Base-by-base conservation (phyloP, 2,113 vertebrate species). In the Notiomystis cincta region DNA sequence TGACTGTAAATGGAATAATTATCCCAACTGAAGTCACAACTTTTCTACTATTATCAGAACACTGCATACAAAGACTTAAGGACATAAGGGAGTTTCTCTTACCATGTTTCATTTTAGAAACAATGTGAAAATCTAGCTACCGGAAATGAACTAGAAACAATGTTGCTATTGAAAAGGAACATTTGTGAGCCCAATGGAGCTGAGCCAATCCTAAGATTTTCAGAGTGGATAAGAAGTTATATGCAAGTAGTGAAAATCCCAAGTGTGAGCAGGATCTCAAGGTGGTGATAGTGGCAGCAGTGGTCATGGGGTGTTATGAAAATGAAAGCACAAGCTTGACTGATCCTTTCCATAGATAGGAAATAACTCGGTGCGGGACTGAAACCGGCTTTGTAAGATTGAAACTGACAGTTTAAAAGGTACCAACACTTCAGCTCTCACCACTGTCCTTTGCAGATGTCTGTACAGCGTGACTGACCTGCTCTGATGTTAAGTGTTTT, bases 321-420 rank as follows among this genome's bases (percentile, higher is more conserved):
- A 96, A 91, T 42, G 80, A 94, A 96, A 96, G n/a, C 67, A 90
- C 69, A 71, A 90, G 40, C 64, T 64, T 90, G 86, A 89, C 88
- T 81, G 82, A 96, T 96, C 64, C 53, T 92, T 96, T 96, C 93
- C 95, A 96, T 8, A 86, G 93, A 93, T 61, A 95, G 88, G 85
- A 96, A 94, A 89, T 64, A 95, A 94, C 90, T 78, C 13, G 1
- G 56, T 64, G 40, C 71, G 71, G 76, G 88, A 66, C 79, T 92
- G 88, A 90, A 92, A 81, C 45, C 0, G 0, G 78, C 79, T 93
- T 62, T 82, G 72, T 96, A 95, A 97, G 73, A 97, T 31, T 91
- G 95, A 97, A 97, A 96, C 82, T 60, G 35, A 58, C 82, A 72
- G 93, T 89, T 97, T 47, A 78, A 89, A 90, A 96, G 71, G 87